These are phyloP conservation scores for Hydrolagus affinis DNA, from an alignment of 2,113 vertebrate genomes.

Conservation along the genomic window DNA sequence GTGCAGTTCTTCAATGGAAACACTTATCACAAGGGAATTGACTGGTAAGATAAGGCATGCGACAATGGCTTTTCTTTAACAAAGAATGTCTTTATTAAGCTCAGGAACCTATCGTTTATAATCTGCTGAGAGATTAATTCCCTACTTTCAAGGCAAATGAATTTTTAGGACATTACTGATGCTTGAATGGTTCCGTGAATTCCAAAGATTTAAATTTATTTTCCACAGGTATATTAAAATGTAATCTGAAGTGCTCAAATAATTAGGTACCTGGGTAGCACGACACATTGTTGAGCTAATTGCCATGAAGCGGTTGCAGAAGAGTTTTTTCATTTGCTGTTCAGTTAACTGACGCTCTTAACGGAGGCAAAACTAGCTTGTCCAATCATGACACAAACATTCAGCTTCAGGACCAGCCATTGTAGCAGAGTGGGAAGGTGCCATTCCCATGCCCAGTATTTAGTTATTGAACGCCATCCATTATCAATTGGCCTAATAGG, in stretches of 20 bases:
- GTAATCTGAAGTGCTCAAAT: not conserved
- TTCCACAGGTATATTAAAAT: not conserved
- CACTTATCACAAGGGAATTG: slow-evolving; percentile 97
- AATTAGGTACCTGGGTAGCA: not conserved
- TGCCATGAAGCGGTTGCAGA: not conserved
- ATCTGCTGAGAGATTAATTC: not conserved
- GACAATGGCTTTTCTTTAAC: slow-evolving; percentile 33
- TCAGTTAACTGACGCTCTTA: no score
- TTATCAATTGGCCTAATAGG: no score
- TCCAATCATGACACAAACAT: no score
- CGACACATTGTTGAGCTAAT: not conserved
- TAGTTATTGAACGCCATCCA: no score
- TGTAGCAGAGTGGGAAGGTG: no score
- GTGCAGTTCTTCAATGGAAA: slow-evolving; percentile 99
- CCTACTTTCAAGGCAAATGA: not conserved
- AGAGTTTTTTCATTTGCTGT: no score
- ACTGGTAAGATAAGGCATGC: slow-evolving; percentile 72
- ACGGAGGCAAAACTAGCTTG: no score
- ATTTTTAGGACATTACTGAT: not conserved
- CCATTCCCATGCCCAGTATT: no score
- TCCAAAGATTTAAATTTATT: not conserved
- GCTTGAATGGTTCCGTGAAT: not conserved
- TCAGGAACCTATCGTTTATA: no score
- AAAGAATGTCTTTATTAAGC: not conserved
- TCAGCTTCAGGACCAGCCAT: no score